These are phyloP conservation scores for Myoxocephalus aenaeus DNA, from an alignment of 2,797 vertebrate genomes.

Conservation along the genomic window DNA sequence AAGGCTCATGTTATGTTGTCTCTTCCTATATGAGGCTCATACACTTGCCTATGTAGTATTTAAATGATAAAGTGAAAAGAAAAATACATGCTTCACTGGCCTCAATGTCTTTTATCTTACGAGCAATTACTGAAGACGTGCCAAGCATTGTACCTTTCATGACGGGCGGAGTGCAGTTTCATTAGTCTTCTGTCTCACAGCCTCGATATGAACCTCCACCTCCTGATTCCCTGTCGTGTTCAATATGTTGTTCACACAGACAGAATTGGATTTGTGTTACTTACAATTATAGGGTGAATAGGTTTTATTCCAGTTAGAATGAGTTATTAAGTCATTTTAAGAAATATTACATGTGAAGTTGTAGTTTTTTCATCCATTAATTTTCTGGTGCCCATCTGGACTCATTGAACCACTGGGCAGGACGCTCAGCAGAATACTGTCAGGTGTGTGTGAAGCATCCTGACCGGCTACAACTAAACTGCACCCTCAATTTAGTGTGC, in stretches of 20 bases:
- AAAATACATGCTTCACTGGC: background rate
- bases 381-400: background rate
- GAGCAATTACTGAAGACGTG: constrained; percentile 4
- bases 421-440: background rate
- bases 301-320: constrained; percentile 3
- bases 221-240: constrained; percentile 10
- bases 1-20: constrained; percentile 3
- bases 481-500: no score
- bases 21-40: background rate
- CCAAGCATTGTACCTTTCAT: background rate
- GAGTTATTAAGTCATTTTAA: background rate
- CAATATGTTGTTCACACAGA: background rate
- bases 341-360: background rate
- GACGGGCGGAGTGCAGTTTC: background rate
- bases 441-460: background rate
- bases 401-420: background rate
- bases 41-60: background rate
- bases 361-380: background rate
- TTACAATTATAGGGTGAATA: background rate
- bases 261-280: background rate
- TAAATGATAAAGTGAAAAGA: background rate
- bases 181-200: constrained; percentile 11
- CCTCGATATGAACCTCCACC: constrained; percentile 9
- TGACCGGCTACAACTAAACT: no score
- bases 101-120: background rate